These are phyloP conservation scores for Belgica antarctica DNA, from an alignment of 2,888 invertebrate species.

Conservation along the genomic window DNA sequence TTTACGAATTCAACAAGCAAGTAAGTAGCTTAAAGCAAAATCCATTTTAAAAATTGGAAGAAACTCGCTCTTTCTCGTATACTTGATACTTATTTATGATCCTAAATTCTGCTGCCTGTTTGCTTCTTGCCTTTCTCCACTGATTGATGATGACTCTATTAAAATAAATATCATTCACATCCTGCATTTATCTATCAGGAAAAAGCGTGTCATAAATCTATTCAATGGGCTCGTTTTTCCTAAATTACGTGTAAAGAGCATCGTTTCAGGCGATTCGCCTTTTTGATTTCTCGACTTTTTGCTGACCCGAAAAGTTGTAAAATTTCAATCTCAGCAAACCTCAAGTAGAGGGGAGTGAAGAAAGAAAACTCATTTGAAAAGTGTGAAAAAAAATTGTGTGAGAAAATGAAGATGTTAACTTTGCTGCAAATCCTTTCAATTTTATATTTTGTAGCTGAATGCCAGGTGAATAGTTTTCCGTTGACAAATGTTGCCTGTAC, in stretches of 20 bases:
- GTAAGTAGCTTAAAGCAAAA: background rate
- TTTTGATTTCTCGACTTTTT: constrained; percentile 24
- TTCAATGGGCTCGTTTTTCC: constrained; percentile 26
- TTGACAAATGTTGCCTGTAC: background rate
- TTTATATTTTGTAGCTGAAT: background rate
- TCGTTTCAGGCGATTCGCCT: background rate
- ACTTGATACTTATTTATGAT: constrained; percentile 1
- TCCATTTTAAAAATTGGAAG: constrained; percentile 1
- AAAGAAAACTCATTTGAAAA: constrained; percentile 8
- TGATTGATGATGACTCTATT: constrained; percentile 35
- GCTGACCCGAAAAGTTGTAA: constrained; percentile 19
- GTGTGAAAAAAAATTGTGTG: background rate
- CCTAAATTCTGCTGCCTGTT: background rate
- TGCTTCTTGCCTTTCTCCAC: constrained; percentile 4
- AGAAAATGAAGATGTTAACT: constrained; percentile 5
- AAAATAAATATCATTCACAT: constrained; percentile 39
- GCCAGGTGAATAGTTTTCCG: background rate
- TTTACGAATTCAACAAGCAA: background rate
- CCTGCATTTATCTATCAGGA: constrained; percentile 30
- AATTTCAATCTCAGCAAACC: constrained; percentile 11
- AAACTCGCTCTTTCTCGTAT: background rate
- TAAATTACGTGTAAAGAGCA: constrained; percentile 40
- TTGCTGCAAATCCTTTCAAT: background rate
- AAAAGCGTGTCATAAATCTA: constrained; percentile 41
- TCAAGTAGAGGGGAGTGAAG: background rate